phyloP scores from a whole-genome alignment of 2,888 invertebrate species.

The Cantharis flavilabris region DNA sequence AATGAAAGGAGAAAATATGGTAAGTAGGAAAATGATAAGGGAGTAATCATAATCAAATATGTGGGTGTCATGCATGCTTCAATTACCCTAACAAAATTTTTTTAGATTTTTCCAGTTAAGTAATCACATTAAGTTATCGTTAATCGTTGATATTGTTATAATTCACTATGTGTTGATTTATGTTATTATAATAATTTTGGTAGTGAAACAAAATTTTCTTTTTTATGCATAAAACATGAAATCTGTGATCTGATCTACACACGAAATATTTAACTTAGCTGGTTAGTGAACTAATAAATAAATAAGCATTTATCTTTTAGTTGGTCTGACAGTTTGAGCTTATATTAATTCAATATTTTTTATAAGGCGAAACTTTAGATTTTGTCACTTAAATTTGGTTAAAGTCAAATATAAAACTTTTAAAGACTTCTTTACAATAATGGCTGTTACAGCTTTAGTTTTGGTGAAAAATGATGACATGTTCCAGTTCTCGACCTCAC shows the following conservation, averaged over 20 bases:
- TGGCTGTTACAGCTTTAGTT: conserved; percentile 19
- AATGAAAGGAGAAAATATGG: background rate
- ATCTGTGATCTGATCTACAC: background rate
- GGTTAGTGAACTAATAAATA: background rate
- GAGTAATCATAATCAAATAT: background rate
- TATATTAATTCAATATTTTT: background rate
- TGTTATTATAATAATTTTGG: background rate
- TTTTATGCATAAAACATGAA: background rate
- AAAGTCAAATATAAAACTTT: conserved; percentile 16
- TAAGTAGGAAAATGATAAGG: background rate
- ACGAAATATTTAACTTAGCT: background rate
- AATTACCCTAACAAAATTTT: background rate
- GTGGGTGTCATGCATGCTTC: background rate
- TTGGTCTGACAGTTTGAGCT: background rate
- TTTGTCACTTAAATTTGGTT: background rate
- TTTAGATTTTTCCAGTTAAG: background rate
- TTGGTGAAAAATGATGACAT: conserved; percentile 19
- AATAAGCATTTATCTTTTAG: background rate
- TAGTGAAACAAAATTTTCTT: background rate
- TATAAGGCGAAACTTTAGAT: background rate
- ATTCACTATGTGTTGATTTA: background rate
- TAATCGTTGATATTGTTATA: background rate
- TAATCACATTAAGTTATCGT: background rate
- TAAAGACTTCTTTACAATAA: conserved; percentile 17
- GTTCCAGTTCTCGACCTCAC: conserved; percentile 21